phyloP scores from a whole-genome alignment of 2,888 invertebrate genomes.

The Meloe dianella region DNA sequence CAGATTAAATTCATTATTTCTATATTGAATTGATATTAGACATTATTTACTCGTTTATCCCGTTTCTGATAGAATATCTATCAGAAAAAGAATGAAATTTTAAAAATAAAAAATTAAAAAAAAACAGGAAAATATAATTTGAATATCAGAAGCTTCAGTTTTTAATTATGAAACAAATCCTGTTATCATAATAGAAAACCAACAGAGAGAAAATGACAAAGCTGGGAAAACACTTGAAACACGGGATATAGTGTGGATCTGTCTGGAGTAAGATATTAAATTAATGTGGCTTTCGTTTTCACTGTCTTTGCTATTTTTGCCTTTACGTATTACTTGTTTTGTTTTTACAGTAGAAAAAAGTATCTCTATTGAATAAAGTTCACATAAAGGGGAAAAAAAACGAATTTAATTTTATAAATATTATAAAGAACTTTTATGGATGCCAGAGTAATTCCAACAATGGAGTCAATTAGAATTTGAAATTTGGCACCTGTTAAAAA shows the following conservation, averaged over 20 bases:
- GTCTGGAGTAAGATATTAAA: constrained; percentile 6
- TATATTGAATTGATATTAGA: neutral
- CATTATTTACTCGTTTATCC: no score
- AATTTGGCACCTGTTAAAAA: neutral
- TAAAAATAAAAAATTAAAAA: no score
- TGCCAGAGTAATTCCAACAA: neutral
- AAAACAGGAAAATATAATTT: neutral
- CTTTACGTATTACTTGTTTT: neutral
- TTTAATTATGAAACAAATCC: constrained; percentile 8
- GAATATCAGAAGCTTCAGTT: neutral
- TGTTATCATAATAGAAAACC: neutral
- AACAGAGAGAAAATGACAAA: neutral
- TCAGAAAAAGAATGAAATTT: neutral
- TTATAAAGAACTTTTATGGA: neutral
- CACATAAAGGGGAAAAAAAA: neutral
- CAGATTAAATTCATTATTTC: neutral
- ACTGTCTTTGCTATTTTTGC: neutral
- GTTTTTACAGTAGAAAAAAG: neutral
- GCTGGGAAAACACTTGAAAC: neutral
- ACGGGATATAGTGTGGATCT: neutral
- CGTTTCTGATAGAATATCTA: neutral
- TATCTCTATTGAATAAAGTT: constrained; percentile 10
- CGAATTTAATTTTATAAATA: neutral
- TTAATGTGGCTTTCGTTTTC: constrained; percentile 5
- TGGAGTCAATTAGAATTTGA: neutral